Evolutionary conservation across 2,888 invertebrate genomes (phyloP).

Genomic region (Taphrorychus bicolor): DNA sequence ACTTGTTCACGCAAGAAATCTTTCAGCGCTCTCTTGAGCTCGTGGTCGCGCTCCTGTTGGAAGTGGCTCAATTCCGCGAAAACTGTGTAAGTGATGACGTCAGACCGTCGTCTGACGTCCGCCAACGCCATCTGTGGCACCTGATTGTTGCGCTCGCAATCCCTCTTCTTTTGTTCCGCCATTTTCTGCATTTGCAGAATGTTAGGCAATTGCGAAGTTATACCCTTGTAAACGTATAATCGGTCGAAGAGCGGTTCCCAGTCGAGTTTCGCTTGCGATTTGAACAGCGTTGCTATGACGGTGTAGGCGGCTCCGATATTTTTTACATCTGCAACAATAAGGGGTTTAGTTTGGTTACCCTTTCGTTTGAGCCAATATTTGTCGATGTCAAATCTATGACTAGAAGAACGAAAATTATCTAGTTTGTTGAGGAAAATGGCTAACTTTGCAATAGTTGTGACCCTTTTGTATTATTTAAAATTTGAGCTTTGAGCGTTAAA

Average conservation of each 20-base stretch:
- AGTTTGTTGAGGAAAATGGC: too few relatives aligned
- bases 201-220: slow-evolving; percentile 90
- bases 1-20: slow-evolving; percentile 89
- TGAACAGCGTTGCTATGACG: slow-evolving; percentile 86
- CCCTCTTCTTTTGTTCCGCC: slow-evolving; percentile 87
- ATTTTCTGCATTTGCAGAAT: slow-evolving; percentile 88
- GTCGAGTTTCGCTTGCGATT: slow-evolving; percentile 88
- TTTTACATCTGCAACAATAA: slow-evolving; percentile 61
- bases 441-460: too few relatives aligned
- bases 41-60: slow-evolving; percentile 83
- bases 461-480: too few relatives aligned
- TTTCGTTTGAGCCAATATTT: not conserved
- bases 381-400: too few relatives aligned
- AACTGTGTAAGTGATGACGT: slow-evolving; percentile 90
- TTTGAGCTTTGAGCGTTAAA: too few relatives aligned
- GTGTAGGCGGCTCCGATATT: slow-evolving; percentile 89
- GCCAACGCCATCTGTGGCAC: slow-evolving; percentile 82
- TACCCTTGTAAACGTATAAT: slow-evolving; percentile 93
- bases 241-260: slow-evolving; percentile 92
- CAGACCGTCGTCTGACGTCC: slow-evolving; percentile 83
- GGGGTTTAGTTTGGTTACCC: not conserved
- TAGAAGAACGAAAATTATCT: too few relatives aligned
- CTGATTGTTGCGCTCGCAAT: slow-evolving; percentile 84
- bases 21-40: slow-evolving; percentile 86
- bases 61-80: slow-evolving; percentile 96